Evolutionary conservation across 2,113 vertebrate genomes (phyloP), one percentile per base, ranked within the genome.

Genomic region (Daphoenositta chrysoptera): DNA sequence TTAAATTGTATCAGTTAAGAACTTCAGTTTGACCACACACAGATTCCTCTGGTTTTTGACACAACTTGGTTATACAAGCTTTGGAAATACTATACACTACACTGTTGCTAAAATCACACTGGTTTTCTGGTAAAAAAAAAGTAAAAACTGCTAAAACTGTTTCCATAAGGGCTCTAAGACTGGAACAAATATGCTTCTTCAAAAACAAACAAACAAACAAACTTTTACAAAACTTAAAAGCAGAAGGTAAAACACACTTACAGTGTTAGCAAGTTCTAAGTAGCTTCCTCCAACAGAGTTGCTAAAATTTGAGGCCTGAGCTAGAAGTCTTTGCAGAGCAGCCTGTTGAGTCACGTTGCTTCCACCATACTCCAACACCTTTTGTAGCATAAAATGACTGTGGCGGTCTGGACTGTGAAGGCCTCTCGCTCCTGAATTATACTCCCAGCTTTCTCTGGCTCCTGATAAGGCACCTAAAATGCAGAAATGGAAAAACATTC

Each of bases 361-460:
- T 73, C 93, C 75, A 5, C 90, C 80, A 73, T 26, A 93, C 45
- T 97, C 96, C 18, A 97, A 77, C 17, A 96, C 30, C n/a, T 97
- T 98, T 84, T 95, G 97, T 33, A 97, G 82, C 16, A 58, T 72
- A n/a, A 94, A 77, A 61, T 96, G 68, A 53, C 87, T 95, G 30
- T 97, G 98, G 24, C 97, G 75, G n/a, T 98, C 98, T 3, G 98
- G 98, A 90, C 97, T 98, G 86, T 98, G 98, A 86, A 98, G 98
- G 73, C 99, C 98, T 93, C 98, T 98, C 20, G 93, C 97, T 68
- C 98, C 98, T 26, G 98, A 98, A 97, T 98, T 97, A 54, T 98
- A 98, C 47, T 98, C 98, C 98, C 98, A 99, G 88, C 98, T 98
- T 78, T 98, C 98, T 65, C 95, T 98, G 95, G 98, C 97, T 63